Percentiles rank a stretch among this genome's conserved stretches.
phyloP scores from a whole-genome alignment of 2,113 vertebrate genomes.

The Carettochelys insculpta region DNA sequence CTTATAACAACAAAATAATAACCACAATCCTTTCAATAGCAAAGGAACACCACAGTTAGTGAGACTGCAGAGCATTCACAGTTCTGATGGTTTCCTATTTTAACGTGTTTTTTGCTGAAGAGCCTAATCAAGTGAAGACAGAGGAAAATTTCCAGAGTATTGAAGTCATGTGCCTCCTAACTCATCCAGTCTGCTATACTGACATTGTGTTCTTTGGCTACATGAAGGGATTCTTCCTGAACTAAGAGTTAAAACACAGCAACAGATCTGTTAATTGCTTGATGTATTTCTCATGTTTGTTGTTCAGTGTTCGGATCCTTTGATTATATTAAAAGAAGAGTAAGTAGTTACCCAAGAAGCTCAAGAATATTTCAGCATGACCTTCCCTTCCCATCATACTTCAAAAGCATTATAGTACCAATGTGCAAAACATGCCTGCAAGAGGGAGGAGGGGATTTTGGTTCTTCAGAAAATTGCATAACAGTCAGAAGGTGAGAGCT shows the following conservation, averaged over 20 bases:
- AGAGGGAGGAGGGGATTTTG: not conserved
- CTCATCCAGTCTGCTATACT: not conserved
- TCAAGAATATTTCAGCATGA: not conserved
- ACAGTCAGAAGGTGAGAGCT: not conserved
- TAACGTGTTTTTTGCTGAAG: not conserved
- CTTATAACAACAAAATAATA: not conserved
- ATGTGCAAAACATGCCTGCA: slow-evolving; percentile 23
- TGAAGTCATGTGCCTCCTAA: not conserved
- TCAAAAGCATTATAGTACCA: slow-evolving; percentile 19
- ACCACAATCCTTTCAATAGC: not conserved
- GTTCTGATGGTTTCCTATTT: not conserved
- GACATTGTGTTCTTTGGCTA: not conserved
- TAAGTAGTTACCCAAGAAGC: slow-evolving; percentile 14
- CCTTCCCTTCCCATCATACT: not conserved
- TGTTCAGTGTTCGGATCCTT: not conserved
- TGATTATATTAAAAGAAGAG: slow-evolving; percentile 16
- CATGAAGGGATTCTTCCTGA: not conserved
- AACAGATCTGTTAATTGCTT: not conserved
- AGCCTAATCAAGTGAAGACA: not conserved
- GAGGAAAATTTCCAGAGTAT: not conserved
- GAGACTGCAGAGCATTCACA: not conserved
- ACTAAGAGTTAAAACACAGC: not conserved
- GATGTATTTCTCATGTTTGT: not conserved
- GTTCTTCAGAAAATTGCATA: not conserved
- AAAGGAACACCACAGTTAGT: rapidly evolving